Evolutionary conservation across 92 coral and sea anemone genomes (phyloP), one percentile per base, ranked within the genome.

Genomic region (Zoanthus sansibaricus): DNA sequence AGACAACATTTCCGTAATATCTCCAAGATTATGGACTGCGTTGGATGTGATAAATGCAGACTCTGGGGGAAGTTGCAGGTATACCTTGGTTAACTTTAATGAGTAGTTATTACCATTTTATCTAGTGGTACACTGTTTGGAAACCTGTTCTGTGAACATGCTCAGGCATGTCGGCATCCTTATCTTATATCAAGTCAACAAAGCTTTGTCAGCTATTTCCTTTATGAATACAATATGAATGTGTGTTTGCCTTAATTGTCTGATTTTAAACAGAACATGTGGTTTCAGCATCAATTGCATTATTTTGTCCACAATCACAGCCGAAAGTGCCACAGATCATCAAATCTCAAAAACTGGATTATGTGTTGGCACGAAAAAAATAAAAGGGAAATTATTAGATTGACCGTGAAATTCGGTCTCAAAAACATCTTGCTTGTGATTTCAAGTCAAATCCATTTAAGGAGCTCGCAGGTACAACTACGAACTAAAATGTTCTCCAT

Each of bases 1-100:
- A 92, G 95, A 83, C 94, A 90, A 30, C 98, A 97, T 82, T 97
- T 97, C 58, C 93, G 95, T n/a, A 97, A 97, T 84, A 93, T 97
- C 12, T 95, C 99, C 37, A 95, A 94, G 56, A 97, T 97, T 82
- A 97, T 97, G 99, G 99, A 97, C 88, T 97, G 99, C 69, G 99
- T 97, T 61, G 99, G 99, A 9, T 97, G 99, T 72, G 98, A 97
- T 62, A 97, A 97, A 87, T 97, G 99, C 75, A 86, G 98, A 8
- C 85, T 97, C 51, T 97, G 99, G 99, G 99, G 99, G 15, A 97
- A 97, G 68, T 69, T 97, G 56, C 99, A 97, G 98, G 99, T 97
- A 90, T 7, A 44, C 1, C 54, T 49, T 49, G 6, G 12, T 49
- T 49, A 2, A 49, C 42, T 49, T 49, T 49, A 49, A 49, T 49